Evolutionary conservation across 2,113 vertebrate genomes (phyloP), one percentile per base, ranked within the genome.

Genomic region (Leptobrachium leishanense): DNA sequence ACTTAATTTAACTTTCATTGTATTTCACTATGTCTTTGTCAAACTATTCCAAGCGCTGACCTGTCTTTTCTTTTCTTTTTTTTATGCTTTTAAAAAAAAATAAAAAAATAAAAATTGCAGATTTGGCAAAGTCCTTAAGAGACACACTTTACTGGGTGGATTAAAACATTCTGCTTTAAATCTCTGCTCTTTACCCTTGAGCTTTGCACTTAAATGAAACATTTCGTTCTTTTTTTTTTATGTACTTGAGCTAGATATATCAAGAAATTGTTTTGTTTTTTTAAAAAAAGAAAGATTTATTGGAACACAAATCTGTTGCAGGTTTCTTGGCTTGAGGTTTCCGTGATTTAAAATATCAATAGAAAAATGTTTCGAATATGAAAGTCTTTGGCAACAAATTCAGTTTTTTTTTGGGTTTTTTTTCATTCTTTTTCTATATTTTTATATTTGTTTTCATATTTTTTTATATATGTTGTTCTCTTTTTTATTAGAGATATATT

Each of bases 1-100:
- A 70, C 70, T 77, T 57, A 43, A 68, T 59, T 43, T 41, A 39
- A 77, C 41, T 43, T 59, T 40, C 54, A 70, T 57, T 43, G 75
- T 53, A 59, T 44, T 68, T 69, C 66, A 77, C 7, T 12, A 7
- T 12, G 54, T 11, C 20, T 69, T 57, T 59, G 66, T 77, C 66
- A 62, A 57, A 59, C 68, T 69, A 62, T 74, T 73, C 15, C 15
- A 50, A 44, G 53, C 20, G 8, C 13, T 20, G 50, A 46, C 13
- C 67, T 59, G 20, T 31, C 20, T 31, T 31, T 31, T 31, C 20
- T 31, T 31, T 31, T 11, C 54, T 40, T 54, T 67, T 63, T 53
- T 53, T 12, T 4, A 0, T 50, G 46, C 55, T 70, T 70, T 46
- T 31, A 1, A 1, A 31, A 31, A 31, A 31, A 31, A 31, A 31